phyloP scores from a whole-genome alignment of 2,888 invertebrate genomes.

The Drosophila mettleri region DNA sequence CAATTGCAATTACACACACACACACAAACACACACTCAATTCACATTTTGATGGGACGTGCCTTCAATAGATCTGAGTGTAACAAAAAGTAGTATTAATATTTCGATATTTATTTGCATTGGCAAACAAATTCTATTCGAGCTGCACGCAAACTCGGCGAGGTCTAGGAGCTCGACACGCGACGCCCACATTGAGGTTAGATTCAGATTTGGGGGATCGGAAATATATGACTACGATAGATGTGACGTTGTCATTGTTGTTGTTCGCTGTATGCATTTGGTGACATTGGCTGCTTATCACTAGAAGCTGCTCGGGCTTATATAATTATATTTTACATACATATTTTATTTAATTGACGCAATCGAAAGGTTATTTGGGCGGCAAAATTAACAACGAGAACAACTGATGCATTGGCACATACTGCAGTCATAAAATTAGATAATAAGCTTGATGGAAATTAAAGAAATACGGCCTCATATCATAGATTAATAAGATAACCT shows the following conservation, averaged over 20 bases:
- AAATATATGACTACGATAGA: constrained; percentile 32
- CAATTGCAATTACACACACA: neutral
- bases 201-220: constrained; percentile 22
- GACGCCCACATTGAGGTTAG: constrained; percentile 23
- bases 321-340: constrained; percentile 56
- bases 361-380: constrained; percentile 72
- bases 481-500: neutral
- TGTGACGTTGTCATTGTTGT: constrained; percentile 22
- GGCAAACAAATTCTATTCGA: constrained; percentile 9
- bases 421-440: constrained; percentile 17
- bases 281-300: constrained; percentile 50
- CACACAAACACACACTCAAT: neutral
- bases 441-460: constrained; percentile 8
- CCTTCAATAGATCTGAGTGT: constrained; percentile 39
- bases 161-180: constrained; percentile 13
- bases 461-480: neutral
- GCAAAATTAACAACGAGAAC: constrained; percentile 21
- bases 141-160: constrained; percentile 27
- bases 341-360: constrained; percentile 71
- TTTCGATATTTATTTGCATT: constrained; percentile 40
- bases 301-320: constrained; percentile 56
- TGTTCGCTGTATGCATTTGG: constrained; percentile 51
- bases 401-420: constrained; percentile 14
- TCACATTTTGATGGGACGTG: constrained; percentile 42
- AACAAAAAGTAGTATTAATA: constrained; percentile 44